phyloP scores from a whole-genome alignment of 1,140 invertebrate genomes.

The Andricus grossulariae region DNA sequence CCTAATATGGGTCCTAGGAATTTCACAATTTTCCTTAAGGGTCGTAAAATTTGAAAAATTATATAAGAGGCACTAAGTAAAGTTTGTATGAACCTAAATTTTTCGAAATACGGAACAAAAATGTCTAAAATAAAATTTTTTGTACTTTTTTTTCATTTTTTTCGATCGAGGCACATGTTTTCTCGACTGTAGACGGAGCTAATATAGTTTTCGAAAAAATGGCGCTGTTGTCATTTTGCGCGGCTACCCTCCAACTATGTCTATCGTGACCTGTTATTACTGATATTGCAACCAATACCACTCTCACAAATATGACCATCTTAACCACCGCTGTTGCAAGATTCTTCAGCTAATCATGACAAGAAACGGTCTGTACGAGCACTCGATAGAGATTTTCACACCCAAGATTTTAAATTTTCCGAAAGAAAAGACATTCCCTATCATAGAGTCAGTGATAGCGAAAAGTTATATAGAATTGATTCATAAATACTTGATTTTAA shows the following conservation, averaged over 20 bases:
- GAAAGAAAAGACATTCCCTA: background rate
- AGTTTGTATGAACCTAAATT: no score
- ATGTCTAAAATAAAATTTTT: no score
- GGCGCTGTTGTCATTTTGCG: no score
- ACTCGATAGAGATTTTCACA: constrained; percentile 40
- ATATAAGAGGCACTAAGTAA: no score
- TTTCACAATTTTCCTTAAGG: no score
- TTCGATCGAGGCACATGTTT: no score
- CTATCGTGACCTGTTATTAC: constrained; percentile 25
- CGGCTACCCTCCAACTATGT: background rate
- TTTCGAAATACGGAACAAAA: no score
- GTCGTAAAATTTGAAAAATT: no score
- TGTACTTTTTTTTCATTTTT: no score
- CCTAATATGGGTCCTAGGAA: no score
- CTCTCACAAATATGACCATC: background rate
- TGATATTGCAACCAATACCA: constrained; percentile 41
- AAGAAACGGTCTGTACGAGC: constrained; percentile 37
- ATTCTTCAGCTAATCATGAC: constrained; percentile 39
- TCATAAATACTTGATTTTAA: background rate
- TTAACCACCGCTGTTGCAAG: constrained; percentile 14
- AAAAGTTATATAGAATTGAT: background rate
- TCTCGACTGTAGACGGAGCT: no score
- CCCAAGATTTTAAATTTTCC: constrained; percentile 38
- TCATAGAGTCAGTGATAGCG: constrained; percentile 2
- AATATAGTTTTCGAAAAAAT: no score